These are phyloP conservation scores for Asteroscopus sphinx DNA, from an alignment of 2,888 invertebrate species.

Conservation along the genomic window DNA sequence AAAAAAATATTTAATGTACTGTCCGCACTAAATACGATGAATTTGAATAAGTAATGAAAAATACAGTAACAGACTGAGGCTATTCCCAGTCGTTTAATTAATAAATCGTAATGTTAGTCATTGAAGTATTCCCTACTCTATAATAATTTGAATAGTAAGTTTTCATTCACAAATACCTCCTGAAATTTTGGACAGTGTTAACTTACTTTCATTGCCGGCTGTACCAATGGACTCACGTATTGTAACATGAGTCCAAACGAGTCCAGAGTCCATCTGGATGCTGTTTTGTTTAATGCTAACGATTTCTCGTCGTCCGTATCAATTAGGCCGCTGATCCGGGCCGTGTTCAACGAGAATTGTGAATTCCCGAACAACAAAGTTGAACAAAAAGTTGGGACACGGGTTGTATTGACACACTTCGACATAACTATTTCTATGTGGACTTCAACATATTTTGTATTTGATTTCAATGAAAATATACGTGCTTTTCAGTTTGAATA, in stretches of 20 bases:
- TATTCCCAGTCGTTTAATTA: no score
- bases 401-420: constrained; percentile 31
- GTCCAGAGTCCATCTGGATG: constrained; percentile 19
- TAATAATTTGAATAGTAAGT: no score
- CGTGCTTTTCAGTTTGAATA: constrained; percentile 39
- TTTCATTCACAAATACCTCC: no score
- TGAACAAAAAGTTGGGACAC: constrained; percentile 42
- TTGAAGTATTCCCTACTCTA: no score
- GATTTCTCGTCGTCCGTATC: constrained; percentile 29
- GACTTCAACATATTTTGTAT: constrained; percentile 30
- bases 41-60: no score
- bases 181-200: constrained; percentile 24
- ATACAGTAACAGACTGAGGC: no score
- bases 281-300: constrained; percentile 36
- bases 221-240: constrained; percentile 4
- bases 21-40: no score
- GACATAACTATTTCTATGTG: constrained; percentile 24
- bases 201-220: background rate
- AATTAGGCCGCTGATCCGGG: constrained; percentile 37
- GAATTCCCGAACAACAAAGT: constrained; percentile 44
- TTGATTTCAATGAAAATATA: constrained; percentile 51
- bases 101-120: no score
- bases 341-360: constrained; percentile 37
- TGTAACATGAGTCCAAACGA: constrained; percentile 19
- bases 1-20: no score